Conservation (phyloP, 2,888 invertebrate species). For the Apamea epomidion region DNA sequence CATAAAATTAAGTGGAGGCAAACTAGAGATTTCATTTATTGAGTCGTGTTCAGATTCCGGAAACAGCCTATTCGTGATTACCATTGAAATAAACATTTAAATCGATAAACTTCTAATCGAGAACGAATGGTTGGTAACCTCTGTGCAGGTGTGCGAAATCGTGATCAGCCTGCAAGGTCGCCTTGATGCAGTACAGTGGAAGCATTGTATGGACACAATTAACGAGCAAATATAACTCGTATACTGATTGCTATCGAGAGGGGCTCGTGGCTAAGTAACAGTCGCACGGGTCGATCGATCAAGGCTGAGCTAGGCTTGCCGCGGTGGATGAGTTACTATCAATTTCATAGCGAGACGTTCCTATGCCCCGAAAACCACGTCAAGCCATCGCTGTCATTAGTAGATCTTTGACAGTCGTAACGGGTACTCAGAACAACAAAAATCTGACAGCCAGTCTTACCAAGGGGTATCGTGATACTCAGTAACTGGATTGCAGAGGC, state of each 20-base stretch:
- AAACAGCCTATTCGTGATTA: conserved; percentile 27
- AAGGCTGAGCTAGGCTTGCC: conserved; percentile 27
- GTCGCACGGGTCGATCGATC: neutral
- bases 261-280: conserved; percentile 33
- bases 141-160: conserved; percentile 77
- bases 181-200: conserved; percentile 68
- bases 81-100: conserved; percentile 31
- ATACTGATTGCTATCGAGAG: conserved; percentile 48
- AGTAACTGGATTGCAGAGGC: too few species aligned
- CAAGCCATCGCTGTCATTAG: neutral
- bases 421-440: neutral
- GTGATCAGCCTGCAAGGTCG: conserved; percentile 82
- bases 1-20: conserved; percentile 5
- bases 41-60: conserved; percentile 18
- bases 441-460: neutral
- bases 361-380: neutral
- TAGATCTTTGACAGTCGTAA: neutral
- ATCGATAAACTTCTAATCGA: conserved; percentile 48
- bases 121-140: conserved; percentile 47
- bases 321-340: neutral
- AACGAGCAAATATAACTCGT: conserved; percentile 70
- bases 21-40: conserved; percentile 16
- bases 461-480: neutral
- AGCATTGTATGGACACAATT: conserved; percentile 74
- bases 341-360: neutral